Conservation (phyloP, 2,888 invertebrate genomes). For the Abrostola tripartita region DNA sequence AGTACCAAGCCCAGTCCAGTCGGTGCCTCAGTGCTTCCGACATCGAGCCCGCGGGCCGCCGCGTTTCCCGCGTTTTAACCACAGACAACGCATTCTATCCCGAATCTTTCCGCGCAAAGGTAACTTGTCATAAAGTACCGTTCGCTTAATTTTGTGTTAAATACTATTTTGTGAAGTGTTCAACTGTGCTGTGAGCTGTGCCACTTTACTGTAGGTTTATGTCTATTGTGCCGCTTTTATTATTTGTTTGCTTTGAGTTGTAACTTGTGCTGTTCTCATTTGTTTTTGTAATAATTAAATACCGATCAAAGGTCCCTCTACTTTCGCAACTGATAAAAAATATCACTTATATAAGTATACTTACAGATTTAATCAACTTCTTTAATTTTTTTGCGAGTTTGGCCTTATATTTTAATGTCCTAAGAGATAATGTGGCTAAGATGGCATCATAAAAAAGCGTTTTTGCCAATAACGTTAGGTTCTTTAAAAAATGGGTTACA, state of each 20-base stretch:
- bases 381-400: too few relatives aligned
- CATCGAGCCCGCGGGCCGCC: slow-evolving; percentile 68
- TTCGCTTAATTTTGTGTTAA: slow-evolving; percentile 44
- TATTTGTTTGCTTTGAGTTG: slow-evolving; percentile 65
- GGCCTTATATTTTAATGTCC: too few relatives aligned
- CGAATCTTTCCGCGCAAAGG: slow-evolving; percentile 75
- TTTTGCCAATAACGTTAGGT: too few relatives aligned
- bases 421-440: too few relatives aligned
- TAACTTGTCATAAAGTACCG: slow-evolving; percentile 59
- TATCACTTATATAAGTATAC: too few relatives aligned
- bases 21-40: slow-evolving; percentile 69
- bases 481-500: slow-evolving; percentile 2
- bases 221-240: slow-evolving; percentile 61
- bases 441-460: too few relatives aligned
- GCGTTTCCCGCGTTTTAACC: slow-evolving; percentile 73
- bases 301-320: not conserved
- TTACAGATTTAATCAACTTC: too few relatives aligned
- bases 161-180: slow-evolving; percentile 48
- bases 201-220: slow-evolving; percentile 47
- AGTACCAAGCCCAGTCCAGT: slow-evolving; percentile 34
- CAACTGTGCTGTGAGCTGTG: slow-evolving; percentile 36
- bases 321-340: too few relatives aligned
- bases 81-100: slow-evolving; percentile 68
- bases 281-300: slow-evolving; percentile 28
- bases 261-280: slow-evolving; percentile 53